Conservation (phyloP, 2,888 invertebrate genomes). For the Gisinianus flammeolus region DNA sequence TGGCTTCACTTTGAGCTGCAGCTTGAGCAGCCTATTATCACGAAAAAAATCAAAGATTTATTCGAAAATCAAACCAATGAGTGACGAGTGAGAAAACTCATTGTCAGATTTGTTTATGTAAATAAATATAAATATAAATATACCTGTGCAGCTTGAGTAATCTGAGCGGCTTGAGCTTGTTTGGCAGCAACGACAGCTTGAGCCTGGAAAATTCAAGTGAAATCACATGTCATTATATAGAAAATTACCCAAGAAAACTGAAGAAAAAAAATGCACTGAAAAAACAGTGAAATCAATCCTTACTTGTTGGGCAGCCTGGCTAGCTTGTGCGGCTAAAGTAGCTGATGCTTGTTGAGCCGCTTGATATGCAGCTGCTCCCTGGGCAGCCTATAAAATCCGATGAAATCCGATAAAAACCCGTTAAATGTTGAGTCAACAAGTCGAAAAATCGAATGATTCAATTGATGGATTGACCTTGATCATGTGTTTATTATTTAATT, state of each 20-base stretch:
- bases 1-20: slow-evolving; percentile 54
- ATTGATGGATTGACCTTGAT: no score
- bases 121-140: no score
- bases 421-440: not conserved
- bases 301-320: slow-evolving; percentile 51
- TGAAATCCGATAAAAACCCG: slow-evolving; percentile 7
- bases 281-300: slow-evolving; percentile 8
- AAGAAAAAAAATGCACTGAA: not conserved
- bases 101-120: no score
- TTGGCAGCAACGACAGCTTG: slow-evolving; percentile 56
- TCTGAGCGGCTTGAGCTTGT: slow-evolving; percentile 55
- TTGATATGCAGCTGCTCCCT: slow-evolving; percentile 47
- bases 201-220: slow-evolving; percentile 35
- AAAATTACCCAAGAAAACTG: not conserved
- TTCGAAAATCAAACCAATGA: no score
- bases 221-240: not conserved
- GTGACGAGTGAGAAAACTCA: no score
- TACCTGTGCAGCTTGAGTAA: no score
- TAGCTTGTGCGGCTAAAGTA: slow-evolving; percentile 51
- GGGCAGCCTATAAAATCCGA: slow-evolving; percentile 36
- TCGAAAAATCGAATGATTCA: not conserved
- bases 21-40: slow-evolving; percentile 50
- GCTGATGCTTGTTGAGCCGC: slow-evolving; percentile 48
- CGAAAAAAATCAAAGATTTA: not conserved
- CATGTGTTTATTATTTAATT: not conserved